These are phyloP conservation scores for Columbina picui DNA, from an alignment of 2,113 vertebrate species.

Conservation along the genomic window DNA sequence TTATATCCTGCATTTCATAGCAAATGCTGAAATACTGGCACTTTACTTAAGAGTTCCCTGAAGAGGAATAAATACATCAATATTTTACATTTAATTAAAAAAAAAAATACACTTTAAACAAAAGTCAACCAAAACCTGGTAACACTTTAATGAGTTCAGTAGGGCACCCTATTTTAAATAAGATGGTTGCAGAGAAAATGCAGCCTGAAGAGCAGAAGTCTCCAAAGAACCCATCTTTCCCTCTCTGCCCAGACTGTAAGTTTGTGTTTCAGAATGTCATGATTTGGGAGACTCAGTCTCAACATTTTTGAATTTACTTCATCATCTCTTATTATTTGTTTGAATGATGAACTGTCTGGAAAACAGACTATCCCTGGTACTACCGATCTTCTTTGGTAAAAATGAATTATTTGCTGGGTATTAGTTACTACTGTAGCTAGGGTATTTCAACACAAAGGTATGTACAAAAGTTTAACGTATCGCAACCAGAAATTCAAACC, in stretches of 20 bases:
- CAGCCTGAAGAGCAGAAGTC: not conserved
- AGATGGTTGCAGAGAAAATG: not conserved
- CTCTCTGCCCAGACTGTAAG: not conserved
- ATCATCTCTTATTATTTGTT: not conserved
- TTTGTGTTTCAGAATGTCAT: not conserved
- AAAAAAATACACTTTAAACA: not conserved
- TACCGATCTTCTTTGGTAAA: not conserved
- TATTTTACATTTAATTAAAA: not conserved
- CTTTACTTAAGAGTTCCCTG: not conserved
- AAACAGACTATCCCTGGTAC: not conserved
- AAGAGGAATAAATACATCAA: not conserved
- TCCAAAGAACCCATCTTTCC: not conserved
- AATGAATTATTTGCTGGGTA: not conserved
- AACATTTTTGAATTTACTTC: not conserved
- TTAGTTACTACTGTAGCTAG: not conserved
- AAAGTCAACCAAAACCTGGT: not conserved
- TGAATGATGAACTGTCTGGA: not conserved
- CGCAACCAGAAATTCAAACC: not conserved
- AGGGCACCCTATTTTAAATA: not conserved
- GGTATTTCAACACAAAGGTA: not conserved
- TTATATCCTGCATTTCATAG: not conserved
- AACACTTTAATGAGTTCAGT: not conserved
- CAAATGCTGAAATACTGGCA: not conserved
- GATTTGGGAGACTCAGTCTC: not conserved
- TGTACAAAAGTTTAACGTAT: not conserved